phyloP scores from a whole-genome alignment of 2,888 invertebrate species.

The Dastarcus helophoroides region DNA sequence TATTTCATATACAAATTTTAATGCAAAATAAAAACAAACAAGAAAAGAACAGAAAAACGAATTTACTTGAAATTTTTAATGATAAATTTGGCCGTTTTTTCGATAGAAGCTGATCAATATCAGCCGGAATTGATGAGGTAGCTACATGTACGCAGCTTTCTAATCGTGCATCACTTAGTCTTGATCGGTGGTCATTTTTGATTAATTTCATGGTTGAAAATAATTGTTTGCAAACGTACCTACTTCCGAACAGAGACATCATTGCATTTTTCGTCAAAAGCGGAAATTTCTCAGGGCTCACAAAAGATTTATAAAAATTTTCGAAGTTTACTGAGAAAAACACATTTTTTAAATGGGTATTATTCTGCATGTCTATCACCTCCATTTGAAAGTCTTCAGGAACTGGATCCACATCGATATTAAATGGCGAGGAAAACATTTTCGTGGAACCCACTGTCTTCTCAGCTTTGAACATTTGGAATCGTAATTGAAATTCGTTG shows the following conservation, averaged over 20 bases:
- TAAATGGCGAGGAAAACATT: slow-evolving; percentile 15
- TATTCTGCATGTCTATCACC: slow-evolving; percentile 14
- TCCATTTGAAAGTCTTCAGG: slow-evolving; percentile 14
- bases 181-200: slow-evolving; percentile 13
- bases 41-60: no score
- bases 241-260: slow-evolving; percentile 12
- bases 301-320: slow-evolving; percentile 12
- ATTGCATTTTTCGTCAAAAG: slow-evolving; percentile 12
- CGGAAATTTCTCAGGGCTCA: slow-evolving; percentile 12
- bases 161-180: slow-evolving; percentile 14
- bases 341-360: slow-evolving; percentile 12
- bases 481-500: no score
- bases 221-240: slow-evolving; percentile 14
- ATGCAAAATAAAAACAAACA: no score
- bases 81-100: no score
- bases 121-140: slow-evolving; percentile 12
- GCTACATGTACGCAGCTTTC: slow-evolving; percentile 14
- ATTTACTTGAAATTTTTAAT: no score
- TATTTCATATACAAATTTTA: no score
- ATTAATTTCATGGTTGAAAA: slow-evolving; percentile 14
- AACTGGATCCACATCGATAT: slow-evolving; percentile 14
- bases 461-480: no score
- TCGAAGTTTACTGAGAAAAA: slow-evolving; percentile 11
- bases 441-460: no score
- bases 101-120: no score